Evolutionary conservation across 2,113 vertebrate genomes (phyloP).

Genomic region (Vidua macroura): DNA sequence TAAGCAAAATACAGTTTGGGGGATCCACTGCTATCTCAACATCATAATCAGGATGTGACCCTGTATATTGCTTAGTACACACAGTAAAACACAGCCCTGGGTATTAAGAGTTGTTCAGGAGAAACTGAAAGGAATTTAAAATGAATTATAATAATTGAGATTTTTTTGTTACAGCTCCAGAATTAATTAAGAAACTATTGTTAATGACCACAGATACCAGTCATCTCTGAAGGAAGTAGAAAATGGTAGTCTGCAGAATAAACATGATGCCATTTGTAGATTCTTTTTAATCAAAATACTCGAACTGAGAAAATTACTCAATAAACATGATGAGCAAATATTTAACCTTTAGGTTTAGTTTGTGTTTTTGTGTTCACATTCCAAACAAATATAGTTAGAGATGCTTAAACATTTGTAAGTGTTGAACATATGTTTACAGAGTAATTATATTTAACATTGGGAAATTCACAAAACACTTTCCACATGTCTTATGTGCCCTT

Average conservation of each 20-base stretch:
- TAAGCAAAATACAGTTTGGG: neutral
- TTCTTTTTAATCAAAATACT: neutral
- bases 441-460: neutral
- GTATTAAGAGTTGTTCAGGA: neutral
- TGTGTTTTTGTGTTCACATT: neutral
- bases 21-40: neutral
- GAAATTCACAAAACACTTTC: neutral
- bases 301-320: neutral
- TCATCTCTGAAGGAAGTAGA: neutral
- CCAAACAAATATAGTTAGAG: neutral
- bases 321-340: neutral
- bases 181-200: neutral
- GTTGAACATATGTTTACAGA: neutral
- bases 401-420: neutral
- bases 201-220: neutral
- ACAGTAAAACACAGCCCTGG: neutral
- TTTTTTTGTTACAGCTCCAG: neutral
- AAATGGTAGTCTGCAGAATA: neutral
- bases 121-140: neutral
- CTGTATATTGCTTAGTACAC: neutral
- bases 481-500: neutral
- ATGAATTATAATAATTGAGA: neutral
- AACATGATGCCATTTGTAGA: neutral
- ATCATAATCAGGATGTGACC: neutral
- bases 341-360: neutral